A percentile compares a stretch with the other conserved stretches of the same genome.
phyloP scores from a whole-genome alignment of 1,140 invertebrate species.

The Heliconius hewitsoni region DNA sequence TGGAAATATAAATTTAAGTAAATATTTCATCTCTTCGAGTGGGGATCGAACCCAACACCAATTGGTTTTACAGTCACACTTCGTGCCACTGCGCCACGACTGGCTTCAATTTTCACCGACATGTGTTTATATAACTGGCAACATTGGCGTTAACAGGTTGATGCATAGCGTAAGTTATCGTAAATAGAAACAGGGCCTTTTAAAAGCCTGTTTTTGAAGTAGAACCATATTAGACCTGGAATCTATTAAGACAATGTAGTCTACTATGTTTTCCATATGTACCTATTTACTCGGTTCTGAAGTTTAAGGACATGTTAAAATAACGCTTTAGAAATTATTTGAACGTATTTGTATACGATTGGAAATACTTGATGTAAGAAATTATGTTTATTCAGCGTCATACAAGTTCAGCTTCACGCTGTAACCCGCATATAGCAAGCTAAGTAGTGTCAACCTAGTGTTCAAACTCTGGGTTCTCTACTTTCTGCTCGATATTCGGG shows the following conservation, averaged over 20 bases:
- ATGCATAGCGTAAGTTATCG: constrained; percentile 9
- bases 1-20: too few relatives aligned
- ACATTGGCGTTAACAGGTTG: constrained; percentile 12
- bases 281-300: background rate
- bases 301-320: constrained; percentile 3
- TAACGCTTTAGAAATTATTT: background rate
- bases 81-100: too few relatives aligned
- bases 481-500: too few relatives aligned
- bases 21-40: too few relatives aligned
- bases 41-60: too few relatives aligned
- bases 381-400: background rate
- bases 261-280: background rate
- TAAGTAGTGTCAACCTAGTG: too few relatives aligned
- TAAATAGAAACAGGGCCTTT: constrained; percentile 30
- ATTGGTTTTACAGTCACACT: too few relatives aligned
- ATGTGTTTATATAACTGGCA: background rate
- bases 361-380: background rate
- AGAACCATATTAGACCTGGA: constrained; percentile 22
- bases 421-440: too few relatives aligned
- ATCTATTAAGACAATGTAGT: constrained; percentile 24
- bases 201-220: constrained; percentile 18
- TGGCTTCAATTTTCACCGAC: background rate
- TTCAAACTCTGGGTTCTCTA: too few relatives aligned
- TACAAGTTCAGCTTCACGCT: too few relatives aligned
- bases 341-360: background rate